Base-by-base conservation (phyloP, 1,140 invertebrate genomes). In the Drosophila grimshawi region DNA sequence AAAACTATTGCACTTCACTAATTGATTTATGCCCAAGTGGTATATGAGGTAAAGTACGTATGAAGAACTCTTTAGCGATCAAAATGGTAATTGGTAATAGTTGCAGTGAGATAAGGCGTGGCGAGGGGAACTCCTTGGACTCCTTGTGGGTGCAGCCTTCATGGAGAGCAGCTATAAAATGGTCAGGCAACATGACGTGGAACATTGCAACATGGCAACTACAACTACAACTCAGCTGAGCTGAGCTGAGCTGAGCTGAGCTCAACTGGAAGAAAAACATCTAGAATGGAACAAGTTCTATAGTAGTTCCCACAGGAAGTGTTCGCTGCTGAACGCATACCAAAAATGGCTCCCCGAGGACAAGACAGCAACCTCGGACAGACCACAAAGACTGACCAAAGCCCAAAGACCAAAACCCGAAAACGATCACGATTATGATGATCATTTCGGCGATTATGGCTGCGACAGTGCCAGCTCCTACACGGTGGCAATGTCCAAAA, bases 351-450 rank as follows among this genome's bases (percentile, higher is more conserved):
- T 82, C 83, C 76, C 83, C 72, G 57, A 82, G 83, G 83, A 88
- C 80, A 71, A 70, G 76, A 82, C 79, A n/a, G 5, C 39, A 88
- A 74, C 77, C 74, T 67, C 56, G 72, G 66, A 59, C 70, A 41
- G 59, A 65, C 64, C 10, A 43, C 39, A 43, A 43, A 43, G 66
- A 75, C 62, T 35, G 70, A 66, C 63, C 11, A 57, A 53, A 41
- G 11, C 11, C 33, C 59, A 51, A 52, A 68, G 55, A 41, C 55
- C 78, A 46, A 52, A 75, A 35, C 76, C 73, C 73, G 63, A 67
- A 86, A 86, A 74, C 72, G 79, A 86, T 86, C 83, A 86, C 83
- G 83, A 86, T 86, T 82, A 86, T 86, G 83, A 86, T 80, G 83
- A 82, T 86, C 83, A 69, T 78, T 63, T 72, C 69, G 68, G 67